phyloP scores from a whole-genome alignment of 2,888 invertebrate species.

The Apamea anceps region DNA sequence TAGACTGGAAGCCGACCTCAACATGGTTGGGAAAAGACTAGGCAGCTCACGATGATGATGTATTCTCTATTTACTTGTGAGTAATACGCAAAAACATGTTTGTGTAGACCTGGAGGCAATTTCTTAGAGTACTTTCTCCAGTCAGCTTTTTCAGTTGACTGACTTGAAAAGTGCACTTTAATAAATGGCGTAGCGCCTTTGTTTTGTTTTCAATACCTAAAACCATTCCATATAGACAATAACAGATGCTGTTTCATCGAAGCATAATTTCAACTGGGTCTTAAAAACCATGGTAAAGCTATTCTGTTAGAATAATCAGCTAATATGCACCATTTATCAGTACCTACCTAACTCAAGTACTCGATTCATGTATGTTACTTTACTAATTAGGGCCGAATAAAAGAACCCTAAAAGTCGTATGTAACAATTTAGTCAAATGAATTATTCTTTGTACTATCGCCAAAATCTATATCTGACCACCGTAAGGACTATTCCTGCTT shows the following conservation, averaged over 20 bases:
- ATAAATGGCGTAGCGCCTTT: neutral
- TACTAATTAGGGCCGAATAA: neutral
- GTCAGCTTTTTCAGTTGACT: neutral
- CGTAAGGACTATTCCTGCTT: too few species aligned
- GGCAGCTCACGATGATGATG: too few species aligned
- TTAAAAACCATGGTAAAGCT: neutral
- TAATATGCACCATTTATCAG: neutral
- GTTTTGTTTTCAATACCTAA: neutral
- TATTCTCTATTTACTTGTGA: neutral
- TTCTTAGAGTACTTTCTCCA: slow-evolving; percentile 6
- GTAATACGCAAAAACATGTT: neutral
- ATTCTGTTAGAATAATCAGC: too few species aligned
- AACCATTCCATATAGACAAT: neutral
- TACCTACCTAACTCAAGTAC: neutral
- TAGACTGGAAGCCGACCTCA: too few species aligned
- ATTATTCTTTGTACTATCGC: neutral
- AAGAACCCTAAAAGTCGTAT: neutral
- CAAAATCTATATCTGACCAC: too few species aligned
- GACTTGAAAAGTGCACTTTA: slow-evolving; percentile 1
- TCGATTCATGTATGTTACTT: neutral
- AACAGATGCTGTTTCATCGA: neutral
- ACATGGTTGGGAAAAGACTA: too few species aligned
- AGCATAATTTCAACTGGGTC: neutral
- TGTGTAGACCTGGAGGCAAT: slow-evolving; percentile 5
- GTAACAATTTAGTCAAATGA: neutral